Percentiles rank a stretch among this genome's conserved stretches.
Evolutionary conservation across 2,113 vertebrate species (phyloP).

Genomic region (Symphodus melops): DNA sequence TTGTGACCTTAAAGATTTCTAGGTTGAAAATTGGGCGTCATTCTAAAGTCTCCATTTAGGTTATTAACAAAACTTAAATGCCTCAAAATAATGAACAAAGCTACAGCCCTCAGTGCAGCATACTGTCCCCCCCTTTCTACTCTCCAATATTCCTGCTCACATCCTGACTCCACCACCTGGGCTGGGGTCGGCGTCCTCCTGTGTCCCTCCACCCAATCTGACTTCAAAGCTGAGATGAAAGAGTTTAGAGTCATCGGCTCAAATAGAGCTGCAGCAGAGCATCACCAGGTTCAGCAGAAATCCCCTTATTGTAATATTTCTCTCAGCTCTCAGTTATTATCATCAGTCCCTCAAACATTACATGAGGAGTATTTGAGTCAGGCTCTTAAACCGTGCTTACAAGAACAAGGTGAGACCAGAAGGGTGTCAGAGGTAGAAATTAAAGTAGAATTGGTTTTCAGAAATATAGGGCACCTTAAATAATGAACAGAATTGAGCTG

Average conservation of each 20-base stretch:
- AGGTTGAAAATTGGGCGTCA: no score
- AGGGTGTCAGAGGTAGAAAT: not conserved
- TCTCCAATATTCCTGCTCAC: not conserved
- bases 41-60: no score
- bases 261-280: not conserved
- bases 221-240: conserved; percentile 75
- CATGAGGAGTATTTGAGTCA: conserved; percentile 3
- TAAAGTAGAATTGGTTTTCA: not conserved
- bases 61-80: not conserved
- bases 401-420: not conserved
- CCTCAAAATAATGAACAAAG: not conserved
- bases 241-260: conserved; percentile 17
- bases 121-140: not conserved
- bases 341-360: conserved; percentile 4
- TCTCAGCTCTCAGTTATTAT: not conserved
- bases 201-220: conserved; percentile 21
- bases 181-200: conserved; percentile 21
- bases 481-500: not conserved
- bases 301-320: not conserved
- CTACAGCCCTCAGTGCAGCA: not conserved
- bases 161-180: conserved; percentile 12
- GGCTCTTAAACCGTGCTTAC: not conserved
- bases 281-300: not conserved
- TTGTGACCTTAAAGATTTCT: no score
- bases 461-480: conserved; percentile 10